phyloP scores from a whole-genome alignment of 2,797 vertebrate genomes.

The Enteromius anoplus region DNA sequence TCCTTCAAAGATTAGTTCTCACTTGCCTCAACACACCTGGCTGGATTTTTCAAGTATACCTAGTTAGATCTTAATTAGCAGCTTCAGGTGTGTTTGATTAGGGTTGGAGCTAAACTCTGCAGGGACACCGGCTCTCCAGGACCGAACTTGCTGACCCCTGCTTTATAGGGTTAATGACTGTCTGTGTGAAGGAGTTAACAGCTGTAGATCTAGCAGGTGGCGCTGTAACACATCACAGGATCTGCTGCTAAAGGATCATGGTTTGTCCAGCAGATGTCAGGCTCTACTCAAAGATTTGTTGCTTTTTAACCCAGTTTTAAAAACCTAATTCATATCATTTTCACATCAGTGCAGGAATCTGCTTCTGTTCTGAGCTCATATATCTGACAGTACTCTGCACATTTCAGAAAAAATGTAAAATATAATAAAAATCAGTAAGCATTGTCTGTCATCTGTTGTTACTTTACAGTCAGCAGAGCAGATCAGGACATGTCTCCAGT shows the following conservation, averaged over 20 bases:
- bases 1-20: too few species aligned
- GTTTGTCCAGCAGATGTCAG: not conserved
- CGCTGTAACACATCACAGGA: not conserved
- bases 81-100: too few species aligned
- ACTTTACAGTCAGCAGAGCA: not conserved
- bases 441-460: not conserved
- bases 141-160: too few species aligned
- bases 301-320: not conserved
- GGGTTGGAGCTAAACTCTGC: too few species aligned
- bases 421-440: not conserved
- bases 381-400: not conserved
- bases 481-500: not conserved
- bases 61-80: too few species aligned
- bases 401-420: not conserved
- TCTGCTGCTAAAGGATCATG: not conserved
- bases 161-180: too few species aligned
- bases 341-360: not conserved
- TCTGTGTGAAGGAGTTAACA: not conserved
- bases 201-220: not conserved
- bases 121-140: too few species aligned
- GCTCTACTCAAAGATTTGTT: not conserved
- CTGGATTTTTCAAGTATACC: too few species aligned
- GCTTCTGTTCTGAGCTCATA: not conserved
- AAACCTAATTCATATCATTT: not conserved
- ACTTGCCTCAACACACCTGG: too few species aligned